Percentiles rank a stretch among this genome's conserved stretches.
These are phyloP conservation scores for Rhinophrynus dorsalis DNA, from an alignment of 2,797 vertebrate species.

Conservation along the genomic window DNA sequence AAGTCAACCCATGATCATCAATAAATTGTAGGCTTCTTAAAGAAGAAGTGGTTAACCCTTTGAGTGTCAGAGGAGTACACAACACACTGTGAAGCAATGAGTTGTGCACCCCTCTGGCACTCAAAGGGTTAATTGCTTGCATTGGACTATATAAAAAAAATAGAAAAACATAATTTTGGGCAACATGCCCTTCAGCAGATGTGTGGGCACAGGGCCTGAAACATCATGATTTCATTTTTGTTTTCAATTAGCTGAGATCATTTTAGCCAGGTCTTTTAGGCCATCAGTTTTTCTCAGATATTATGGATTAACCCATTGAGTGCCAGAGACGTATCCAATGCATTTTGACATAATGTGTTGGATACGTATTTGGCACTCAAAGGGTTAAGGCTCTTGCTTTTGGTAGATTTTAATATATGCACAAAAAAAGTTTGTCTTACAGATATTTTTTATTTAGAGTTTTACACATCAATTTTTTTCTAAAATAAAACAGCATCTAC, in stretches of 20 bases:
- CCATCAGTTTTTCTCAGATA: not conserved
- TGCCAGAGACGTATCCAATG: no score
- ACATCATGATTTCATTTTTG: slow-evolving; percentile 32
- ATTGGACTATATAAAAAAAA: not conserved
- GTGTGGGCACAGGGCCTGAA: slow-evolving; percentile 17
- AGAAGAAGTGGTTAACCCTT: no score
- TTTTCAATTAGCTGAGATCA: slow-evolving; percentile 24
- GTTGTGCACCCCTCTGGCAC: no score
- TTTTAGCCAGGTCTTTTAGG: slow-evolving; percentile 2
- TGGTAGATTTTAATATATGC: not conserved
- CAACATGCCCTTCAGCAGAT: slow-evolving; percentile 34
- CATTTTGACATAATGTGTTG: no score
- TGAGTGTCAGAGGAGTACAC: no score
- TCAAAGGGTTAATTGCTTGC: slow-evolving; percentile 9
- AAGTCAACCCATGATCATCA: not conserved
- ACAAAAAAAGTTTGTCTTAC: not conserved
- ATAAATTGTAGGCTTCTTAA: not conserved
- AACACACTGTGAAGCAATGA: no score
- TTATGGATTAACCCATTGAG: not conserved
- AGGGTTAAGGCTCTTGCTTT: no score
- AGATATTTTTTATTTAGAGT: no score
- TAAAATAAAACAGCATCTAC: no score
- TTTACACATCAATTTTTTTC: no score
- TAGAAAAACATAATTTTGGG: slow-evolving; percentile 34
- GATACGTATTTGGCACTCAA: no score